These are phyloP conservation scores for Dendrophyllia cribrosa DNA, from an alignment of 64 coral and sea anemone genomes.

Conservation along the genomic window DNA sequence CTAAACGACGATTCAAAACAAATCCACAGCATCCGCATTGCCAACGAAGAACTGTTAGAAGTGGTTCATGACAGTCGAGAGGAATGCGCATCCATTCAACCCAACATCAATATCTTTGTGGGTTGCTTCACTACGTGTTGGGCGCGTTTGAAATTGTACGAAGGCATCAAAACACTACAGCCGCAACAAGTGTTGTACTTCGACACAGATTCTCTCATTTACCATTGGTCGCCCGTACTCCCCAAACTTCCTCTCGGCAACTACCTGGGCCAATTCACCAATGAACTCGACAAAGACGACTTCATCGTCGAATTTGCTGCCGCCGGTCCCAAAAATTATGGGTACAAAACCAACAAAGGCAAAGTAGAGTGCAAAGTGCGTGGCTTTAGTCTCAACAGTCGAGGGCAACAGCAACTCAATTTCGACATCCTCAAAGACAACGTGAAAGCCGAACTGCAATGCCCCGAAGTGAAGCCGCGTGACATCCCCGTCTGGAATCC, in stretches of 20 bases:
- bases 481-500: background rate
- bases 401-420: background rate
- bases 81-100: background rate
- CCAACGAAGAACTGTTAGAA: background rate
- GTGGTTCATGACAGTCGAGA: background rate
- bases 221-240: background rate
- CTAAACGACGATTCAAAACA: background rate
- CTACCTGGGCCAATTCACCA: slow-evolving; percentile 24
- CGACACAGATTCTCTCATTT: slow-evolving; percentile 1
- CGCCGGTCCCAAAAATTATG: slow-evolving; percentile 26
- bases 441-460: background rate
- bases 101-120: slow-evolving; percentile 14
- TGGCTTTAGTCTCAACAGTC: background rate
- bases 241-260: slow-evolving; percentile 1
- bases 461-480: background rate
- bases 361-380: background rate
- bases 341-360: background rate
- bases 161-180: background rate
- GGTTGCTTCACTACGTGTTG: slow-evolving; percentile 50
- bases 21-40: background rate
- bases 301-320: slow-evolving; percentile 16
- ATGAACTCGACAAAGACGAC: slow-evolving; percentile 17
- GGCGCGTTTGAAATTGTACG: slow-evolving; percentile 51
- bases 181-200: background rate
- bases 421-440: background rate